Conservation (phyloP, 2,797 vertebrate species). For the Atherinosoma microstoma region DNA sequence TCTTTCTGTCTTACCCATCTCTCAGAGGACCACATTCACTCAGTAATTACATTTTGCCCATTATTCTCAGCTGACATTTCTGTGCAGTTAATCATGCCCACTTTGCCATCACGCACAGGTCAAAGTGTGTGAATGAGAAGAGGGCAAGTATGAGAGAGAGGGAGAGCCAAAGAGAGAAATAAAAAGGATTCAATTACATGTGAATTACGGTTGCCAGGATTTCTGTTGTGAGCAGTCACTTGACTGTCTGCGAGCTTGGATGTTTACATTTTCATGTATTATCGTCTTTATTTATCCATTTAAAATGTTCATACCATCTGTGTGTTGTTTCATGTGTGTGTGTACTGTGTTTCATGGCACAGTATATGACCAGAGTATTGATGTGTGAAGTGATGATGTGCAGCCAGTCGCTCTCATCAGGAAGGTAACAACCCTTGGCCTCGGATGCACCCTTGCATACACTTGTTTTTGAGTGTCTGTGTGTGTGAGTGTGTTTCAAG, state of each 20-base stretch:
- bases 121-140: constrained; percentile 66
- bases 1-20: constrained; percentile 47
- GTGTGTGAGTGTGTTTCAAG: constrained; percentile 46
- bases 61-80: constrained; percentile 80
- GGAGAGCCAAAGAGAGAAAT: constrained; percentile 14
- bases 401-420: constrained; percentile 37
- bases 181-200: constrained; percentile 45
- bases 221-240: constrained; percentile 22
- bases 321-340: not conserved
- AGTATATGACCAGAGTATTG: constrained; percentile 35
- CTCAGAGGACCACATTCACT: constrained; percentile 52
- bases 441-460: constrained; percentile 57
- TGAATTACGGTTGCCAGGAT: constrained; percentile 26
- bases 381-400: constrained; percentile 60
- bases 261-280: constrained; percentile 34
- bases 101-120: constrained; percentile 69
- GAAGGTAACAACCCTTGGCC: constrained; percentile 65
- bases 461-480: constrained; percentile 30
- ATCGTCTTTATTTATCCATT: constrained; percentile 15
- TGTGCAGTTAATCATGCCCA: constrained; percentile 76
- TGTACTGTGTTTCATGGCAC: constrained; percentile 4
- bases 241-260: constrained; percentile 4
- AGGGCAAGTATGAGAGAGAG: constrained; percentile 24
- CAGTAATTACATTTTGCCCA: constrained; percentile 76
- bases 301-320: constrained; percentile 16